Evolutionary conservation across 2,113 vertebrate genomes (phyloP), one percentile per base, ranked within the genome.

Genomic region (Chrysemys picta): DNA sequence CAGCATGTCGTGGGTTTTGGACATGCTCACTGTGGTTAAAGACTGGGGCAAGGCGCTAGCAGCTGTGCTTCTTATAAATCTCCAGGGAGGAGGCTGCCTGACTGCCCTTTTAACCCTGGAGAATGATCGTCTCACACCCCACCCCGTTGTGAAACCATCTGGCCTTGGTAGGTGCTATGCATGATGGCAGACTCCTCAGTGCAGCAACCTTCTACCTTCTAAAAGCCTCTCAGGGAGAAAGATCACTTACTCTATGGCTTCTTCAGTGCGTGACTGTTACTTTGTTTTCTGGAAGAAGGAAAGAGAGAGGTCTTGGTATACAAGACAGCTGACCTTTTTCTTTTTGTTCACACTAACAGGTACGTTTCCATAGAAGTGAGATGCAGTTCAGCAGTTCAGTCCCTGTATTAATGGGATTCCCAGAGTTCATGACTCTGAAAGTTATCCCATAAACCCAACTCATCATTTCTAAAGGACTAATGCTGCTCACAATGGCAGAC

Each of bases 251-350:
- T 89, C 95, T 98, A 93, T 11, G 94, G 75, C 91, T 95, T 96
- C 96, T 95, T 98, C 97, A 98, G 97, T 98, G 98, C 95, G 79
- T 93, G 96, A 97, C 97, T 96, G 97, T 85, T 90, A 86, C 95
- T 98, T 93, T 97, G 94, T 96, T 97, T 98, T 91, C 98, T 98
- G 97, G 69, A 98, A 92, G 89, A 96, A 95, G 65, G 76, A 53
- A 85, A 49, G 29, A 83, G 25, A 93, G 29, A 1, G 1, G 9
- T 0, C 0, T 96, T 81, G 97, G 89, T 47, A 22, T 69, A n/a
- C 2, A 5, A 80, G 56, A 21, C 25, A 24, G n/a, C 47, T 1
- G 1, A 45, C 47, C 22, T 24, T 22, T 29, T 78, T 1, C 0
- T 0, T 0, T 3, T 83, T 50, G 16, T 52, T 19, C 38, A n/a